phyloP scores from a whole-genome alignment of 1,140 invertebrate genomes.

The Brachionus calyciflorus region DNA sequence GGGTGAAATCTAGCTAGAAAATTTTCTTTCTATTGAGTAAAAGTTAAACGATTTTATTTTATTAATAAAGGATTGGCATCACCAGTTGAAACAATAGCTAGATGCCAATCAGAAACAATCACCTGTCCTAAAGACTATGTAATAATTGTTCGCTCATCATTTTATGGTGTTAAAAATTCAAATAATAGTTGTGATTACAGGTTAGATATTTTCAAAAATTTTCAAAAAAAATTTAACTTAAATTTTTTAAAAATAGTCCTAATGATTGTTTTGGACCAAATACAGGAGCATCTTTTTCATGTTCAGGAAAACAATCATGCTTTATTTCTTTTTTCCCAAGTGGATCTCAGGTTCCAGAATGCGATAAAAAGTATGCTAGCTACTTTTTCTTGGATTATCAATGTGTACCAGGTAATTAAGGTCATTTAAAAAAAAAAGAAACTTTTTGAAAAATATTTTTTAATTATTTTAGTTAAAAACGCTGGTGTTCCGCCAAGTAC shows the following conservation, averaged over 20 bases:
- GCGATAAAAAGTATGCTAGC: background rate
- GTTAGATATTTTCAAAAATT: background rate
- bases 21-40: background rate
- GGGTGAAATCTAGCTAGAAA: background rate
- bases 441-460: background rate
- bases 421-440: background rate
- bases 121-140: conserved; percentile 31
- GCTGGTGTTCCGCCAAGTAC: background rate
- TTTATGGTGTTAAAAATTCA: background rate
- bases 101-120: background rate
- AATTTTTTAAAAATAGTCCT: background rate
- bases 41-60: background rate
- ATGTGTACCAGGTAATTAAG: conserved; percentile 36
- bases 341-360: conserved; percentile 30
- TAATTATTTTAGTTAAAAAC: conserved; percentile 10
- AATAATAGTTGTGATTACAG: background rate
- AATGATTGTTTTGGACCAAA: conserved; percentile 43
- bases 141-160: background rate
- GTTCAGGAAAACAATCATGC: conserved; percentile 1
- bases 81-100: background rate
- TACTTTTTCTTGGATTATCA: conserved; percentile 42
- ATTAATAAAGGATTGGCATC: conserved; percentile 32
- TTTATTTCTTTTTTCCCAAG: background rate
- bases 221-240: background rate
- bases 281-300: background rate